phyloP scores from a whole-genome alignment of 2,888 invertebrate genomes.

The Podabrus alpinus region DNA sequence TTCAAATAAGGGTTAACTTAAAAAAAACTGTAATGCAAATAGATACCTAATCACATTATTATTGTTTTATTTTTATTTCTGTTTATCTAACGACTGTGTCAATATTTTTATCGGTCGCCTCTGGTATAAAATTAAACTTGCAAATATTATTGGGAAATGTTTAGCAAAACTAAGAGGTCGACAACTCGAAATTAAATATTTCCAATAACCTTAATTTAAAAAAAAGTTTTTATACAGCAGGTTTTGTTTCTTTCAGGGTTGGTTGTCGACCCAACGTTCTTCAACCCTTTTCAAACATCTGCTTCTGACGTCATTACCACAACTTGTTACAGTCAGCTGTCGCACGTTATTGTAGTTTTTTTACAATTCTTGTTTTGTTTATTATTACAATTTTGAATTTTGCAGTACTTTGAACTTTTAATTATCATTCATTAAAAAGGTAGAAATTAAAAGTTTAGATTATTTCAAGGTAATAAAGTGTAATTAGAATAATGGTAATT shows the following conservation, averaged over 20 bases:
- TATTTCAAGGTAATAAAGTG: neutral
- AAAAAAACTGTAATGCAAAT: neutral
- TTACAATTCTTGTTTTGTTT: slow-evolving; percentile 3
- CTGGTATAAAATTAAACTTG: neutral
- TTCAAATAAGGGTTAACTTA: neutral
- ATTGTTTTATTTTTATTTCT: neutral
- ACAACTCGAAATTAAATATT: neutral
- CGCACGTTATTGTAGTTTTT: slow-evolving; percentile 22
- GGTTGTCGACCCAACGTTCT: slow-evolving; percentile 26
- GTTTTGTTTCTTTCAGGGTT: slow-evolving; percentile 23
- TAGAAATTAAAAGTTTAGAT: neutral
- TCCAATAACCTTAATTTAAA: neutral
- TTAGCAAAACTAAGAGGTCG: neutral
- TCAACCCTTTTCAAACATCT: slow-evolving; percentile 34
- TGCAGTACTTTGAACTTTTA: neutral
- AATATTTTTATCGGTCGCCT: neutral
- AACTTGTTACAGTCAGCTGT: slow-evolving; percentile 39
- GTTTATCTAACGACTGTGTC: neutral
- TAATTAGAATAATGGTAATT: neutral
- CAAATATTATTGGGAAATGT: neutral
- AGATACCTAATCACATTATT: neutral
- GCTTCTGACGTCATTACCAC: slow-evolving; percentile 34
- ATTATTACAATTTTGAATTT: neutral
- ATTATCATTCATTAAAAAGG: neutral
- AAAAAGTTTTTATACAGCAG: neutral